Percentiles rank a stretch among this genome's conserved stretches.
Evolutionary conservation across 64 coral and sea anemone genomes (phyloP).

Genomic region (Cladopsammia gracilis): DNA sequence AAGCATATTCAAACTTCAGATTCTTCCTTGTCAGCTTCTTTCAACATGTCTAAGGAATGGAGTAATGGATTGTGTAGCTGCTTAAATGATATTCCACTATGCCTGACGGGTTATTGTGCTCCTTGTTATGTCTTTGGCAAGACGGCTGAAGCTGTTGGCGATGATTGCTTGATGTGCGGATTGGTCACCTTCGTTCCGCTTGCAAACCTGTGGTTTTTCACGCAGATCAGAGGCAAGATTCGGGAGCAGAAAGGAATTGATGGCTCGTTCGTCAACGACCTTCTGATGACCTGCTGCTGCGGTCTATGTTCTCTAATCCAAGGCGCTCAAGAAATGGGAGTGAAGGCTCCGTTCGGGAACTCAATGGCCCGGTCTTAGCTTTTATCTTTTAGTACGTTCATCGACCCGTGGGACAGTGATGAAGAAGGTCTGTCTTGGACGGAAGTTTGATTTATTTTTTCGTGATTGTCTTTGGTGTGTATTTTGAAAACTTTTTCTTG

Average conservation of each 20-base stretch:
- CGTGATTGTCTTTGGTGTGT: too few species aligned
- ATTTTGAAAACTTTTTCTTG: too few species aligned
- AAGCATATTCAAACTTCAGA: not conserved
- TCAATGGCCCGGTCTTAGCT: slow-evolving; percentile 84
- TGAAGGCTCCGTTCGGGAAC: slow-evolving; percentile 84
- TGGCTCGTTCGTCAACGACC: slow-evolving; percentile 74
- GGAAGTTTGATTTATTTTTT: too few species aligned
- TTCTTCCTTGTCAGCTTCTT: not conserved
- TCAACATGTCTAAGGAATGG: slow-evolving; percentile 14
- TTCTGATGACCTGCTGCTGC: slow-evolving; percentile 82
- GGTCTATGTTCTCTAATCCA: slow-evolving; percentile 73
- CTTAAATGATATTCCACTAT: slow-evolving; percentile 78
- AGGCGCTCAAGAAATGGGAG: slow-evolving; percentile 87
- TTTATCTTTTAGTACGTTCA: not conserved
- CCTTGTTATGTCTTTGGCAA: slow-evolving; percentile 94
- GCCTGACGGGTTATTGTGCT: slow-evolving; percentile 69
- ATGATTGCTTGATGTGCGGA: slow-evolving; percentile 94
- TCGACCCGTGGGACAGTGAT: too few species aligned
- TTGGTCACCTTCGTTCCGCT: slow-evolving; percentile 66
- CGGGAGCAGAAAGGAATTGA: slow-evolving; percentile 89
- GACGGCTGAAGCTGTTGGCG: slow-evolving; percentile 87
- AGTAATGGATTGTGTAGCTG: slow-evolving; percentile 65
- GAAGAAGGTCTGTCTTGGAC: too few species aligned
- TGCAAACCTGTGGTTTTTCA: slow-evolving; percentile 73
- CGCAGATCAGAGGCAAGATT: slow-evolving; percentile 82